Conservation (phyloP, 2,113 vertebrate genomes). For the Thamnophis sirtalis region DNA sequence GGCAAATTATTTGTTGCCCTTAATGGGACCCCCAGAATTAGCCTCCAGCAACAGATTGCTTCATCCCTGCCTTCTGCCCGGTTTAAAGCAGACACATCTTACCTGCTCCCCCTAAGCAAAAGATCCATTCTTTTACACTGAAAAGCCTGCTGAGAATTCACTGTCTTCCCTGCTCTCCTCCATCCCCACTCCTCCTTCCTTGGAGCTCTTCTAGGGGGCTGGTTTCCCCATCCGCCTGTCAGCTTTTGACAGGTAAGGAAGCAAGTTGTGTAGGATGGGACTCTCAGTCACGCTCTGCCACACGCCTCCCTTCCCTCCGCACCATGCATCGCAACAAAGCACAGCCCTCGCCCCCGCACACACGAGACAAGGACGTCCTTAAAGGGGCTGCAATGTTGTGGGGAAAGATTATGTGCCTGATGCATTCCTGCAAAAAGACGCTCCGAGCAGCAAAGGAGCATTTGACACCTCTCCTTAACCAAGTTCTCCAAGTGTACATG, state of each 20-base stretch:
- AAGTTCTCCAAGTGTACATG: too few species aligned
- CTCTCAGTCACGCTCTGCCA: conserved; percentile 15
- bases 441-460: not conserved
- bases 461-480: not conserved
- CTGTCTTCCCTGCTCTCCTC: not conserved
- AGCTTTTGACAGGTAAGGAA: conserved; percentile 21
- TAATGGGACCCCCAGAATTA: not conserved
- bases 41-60: not conserved
- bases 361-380: conserved; percentile 1
- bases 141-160: not conserved
- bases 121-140: not conserved
- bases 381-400: not conserved
- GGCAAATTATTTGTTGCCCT: not conserved
- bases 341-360: not conserved
- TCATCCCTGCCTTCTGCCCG: not conserved
- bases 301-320: not conserved
- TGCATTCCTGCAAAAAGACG: not conserved
- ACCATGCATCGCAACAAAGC: not conserved
- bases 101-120: not conserved
- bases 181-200: not conserved
- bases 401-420: not conserved
- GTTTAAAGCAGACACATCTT: not conserved
- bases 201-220: conserved; percentile 2
- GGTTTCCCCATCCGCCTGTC: conserved; percentile 9
- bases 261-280: conserved; percentile 20